Base-by-base conservation (phyloP, 2,888 invertebrate species). In the Colletes collaris region DNA sequence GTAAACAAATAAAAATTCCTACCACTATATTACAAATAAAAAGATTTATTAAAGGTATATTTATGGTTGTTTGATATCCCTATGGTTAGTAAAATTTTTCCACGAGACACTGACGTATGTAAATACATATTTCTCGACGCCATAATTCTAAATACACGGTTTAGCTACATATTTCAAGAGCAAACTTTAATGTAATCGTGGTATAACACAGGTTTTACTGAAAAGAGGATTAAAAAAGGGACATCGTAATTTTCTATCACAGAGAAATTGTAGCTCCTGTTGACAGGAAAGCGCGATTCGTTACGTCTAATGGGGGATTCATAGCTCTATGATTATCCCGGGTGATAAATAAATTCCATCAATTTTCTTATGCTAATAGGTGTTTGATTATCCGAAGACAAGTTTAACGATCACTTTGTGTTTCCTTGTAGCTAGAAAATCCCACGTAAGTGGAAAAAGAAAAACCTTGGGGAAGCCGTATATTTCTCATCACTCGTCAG, bases 251-350 rank as follows among this genome's bases (percentile, higher is more conserved):
- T 64, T 68, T 50, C 37, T 13, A 64, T 65, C 65, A 65, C 49
- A 53, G 49, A 69, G 19, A 74, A 65, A 74, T 78, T 69, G 65
- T 55, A 55, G 35, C 35, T 52, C 63, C 0, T 53, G 64, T 65
- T 52, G 46, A 94, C 95, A 95, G 58, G 27, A 70, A 40, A 59
- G 59, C 53, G 65, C 60, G 76, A 68, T 76, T 72, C 68, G 55
- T 69, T 64, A 7, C 62, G 27, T 62, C 16, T 46, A 7, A 11
- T 4, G 6, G 19, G 11, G 19, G 44, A n/a, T 44, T 55, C 11
- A 35, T 11, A 56, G 13, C 67, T 59, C 44, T 46, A 67, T 64
- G 62, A 76, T 77, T 68, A 63, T 62, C 27, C 55, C 3, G 35
- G 56, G 16, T 49, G 62, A 64, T 64, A 46, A 62, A 64, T 68